Conservation (phyloP, 2,797 vertebrate genomes). For the Mormyrops attenuatus region DNA sequence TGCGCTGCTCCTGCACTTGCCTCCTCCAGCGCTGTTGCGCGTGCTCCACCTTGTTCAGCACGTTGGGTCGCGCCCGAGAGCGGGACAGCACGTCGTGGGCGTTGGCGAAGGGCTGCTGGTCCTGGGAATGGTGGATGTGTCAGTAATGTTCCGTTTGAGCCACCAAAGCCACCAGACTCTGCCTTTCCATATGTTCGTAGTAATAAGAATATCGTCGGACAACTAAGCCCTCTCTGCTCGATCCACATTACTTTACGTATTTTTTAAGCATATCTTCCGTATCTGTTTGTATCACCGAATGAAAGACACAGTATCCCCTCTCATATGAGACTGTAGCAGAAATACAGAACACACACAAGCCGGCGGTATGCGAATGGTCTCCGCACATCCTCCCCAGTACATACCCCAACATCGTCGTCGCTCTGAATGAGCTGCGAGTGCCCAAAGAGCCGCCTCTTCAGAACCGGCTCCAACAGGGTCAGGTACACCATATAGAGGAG, state of each 20-base stretch:
- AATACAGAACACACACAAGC: not conserved
- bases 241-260: not conserved
- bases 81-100: conserved; percentile 90
- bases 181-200: not conserved
- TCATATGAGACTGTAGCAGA: not conserved
- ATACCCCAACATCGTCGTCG: conserved; percentile 89
- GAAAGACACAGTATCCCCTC: not conserved
- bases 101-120: conserved; percentile 94
- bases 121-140: conserved; percentile 59
- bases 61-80: conserved; percentile 84
- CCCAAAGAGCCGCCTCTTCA: conserved; percentile 91
- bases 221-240: not conserved
- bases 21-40: conserved; percentile 97
- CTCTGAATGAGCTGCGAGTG: conserved; percentile 94
- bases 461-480: conserved; percentile 87
- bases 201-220: not conserved
- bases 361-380: not conserved
- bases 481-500: conserved; percentile 97
- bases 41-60: conserved; percentile 95
- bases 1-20: conserved; percentile 96
- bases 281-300: not conserved
- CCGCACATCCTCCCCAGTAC: conserved; percentile 38
- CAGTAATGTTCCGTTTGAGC: not conserved
- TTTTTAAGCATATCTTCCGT: not conserved
- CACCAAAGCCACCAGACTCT: not conserved